A percentile compares a stretch with the other conserved stretches of the same genome.
Evolutionary conservation across 2,888 invertebrate species (phyloP).

Genomic region (Scaptomyza parva): DNA sequence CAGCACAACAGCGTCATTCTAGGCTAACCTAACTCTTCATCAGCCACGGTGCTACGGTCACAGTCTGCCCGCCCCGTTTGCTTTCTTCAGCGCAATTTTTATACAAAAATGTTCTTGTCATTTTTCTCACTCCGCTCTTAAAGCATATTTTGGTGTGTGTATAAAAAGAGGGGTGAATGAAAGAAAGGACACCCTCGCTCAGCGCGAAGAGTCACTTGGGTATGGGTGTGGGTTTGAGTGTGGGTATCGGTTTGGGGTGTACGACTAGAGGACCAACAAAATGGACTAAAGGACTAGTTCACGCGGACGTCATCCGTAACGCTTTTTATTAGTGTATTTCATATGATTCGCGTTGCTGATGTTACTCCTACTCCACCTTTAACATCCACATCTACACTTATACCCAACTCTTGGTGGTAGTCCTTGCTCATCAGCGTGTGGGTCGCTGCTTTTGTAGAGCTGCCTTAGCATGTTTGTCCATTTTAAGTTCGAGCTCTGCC

Average conservation of each 20-base stretch:
- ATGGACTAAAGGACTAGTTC: slow-evolving; percentile 71
- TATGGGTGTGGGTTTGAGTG: slow-evolving; percentile 17
- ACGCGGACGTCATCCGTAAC: slow-evolving; percentile 67
- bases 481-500: slow-evolving; percentile 82
- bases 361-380: no score
- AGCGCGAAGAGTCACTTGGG: slow-evolving; percentile 62
- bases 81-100: slow-evolving; percentile 78
- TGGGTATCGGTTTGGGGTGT: not conserved
- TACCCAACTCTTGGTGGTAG: slow-evolving; percentile 21
- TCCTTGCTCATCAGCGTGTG: slow-evolving; percentile 78
- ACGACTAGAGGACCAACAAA: slow-evolving; percentile 21
- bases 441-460: slow-evolving; percentile 26
- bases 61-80: slow-evolving; percentile 58
- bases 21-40: slow-evolving; percentile 59
- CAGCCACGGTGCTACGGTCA: slow-evolving; percentile 44
- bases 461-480: slow-evolving; percentile 77
- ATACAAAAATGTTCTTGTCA: slow-evolving; percentile 77
- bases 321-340: slow-evolving; percentile 69
- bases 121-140: slow-evolving; percentile 10
- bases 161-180: slow-evolving; percentile 16
- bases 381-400: not conserved
- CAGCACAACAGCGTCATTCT: slow-evolving; percentile 20
- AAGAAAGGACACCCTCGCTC: slow-evolving; percentile 29
- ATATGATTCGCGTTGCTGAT: slow-evolving; percentile 46
- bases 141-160: slow-evolving; percentile 65